Evolutionary conservation across 1,140 invertebrate genomes (phyloP).

Genomic region (Ganaspis sp.): DNA sequence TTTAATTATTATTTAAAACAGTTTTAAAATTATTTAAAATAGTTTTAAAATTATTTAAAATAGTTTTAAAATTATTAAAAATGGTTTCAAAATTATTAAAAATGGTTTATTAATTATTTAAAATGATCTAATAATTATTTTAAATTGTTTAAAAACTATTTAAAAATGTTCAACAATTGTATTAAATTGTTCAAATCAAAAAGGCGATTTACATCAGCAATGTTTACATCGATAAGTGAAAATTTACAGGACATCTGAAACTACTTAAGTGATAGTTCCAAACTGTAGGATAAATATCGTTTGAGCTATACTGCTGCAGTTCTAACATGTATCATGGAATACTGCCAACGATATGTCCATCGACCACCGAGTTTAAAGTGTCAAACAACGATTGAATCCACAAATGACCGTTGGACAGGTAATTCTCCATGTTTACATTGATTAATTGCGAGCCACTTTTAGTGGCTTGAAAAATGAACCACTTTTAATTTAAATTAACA

Average conservation of each 20-base stretch:
- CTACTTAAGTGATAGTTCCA: conserved; percentile 3
- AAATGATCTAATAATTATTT: too few species aligned
- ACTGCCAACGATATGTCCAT: conserved; percentile 9
- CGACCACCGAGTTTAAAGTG: conserved; percentile 8
- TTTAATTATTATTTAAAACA: too few species aligned
- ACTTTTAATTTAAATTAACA: neutral
- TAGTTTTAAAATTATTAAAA: too few species aligned
- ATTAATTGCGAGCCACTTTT: neutral
- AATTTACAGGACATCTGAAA: neutral
- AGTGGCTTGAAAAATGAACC: neutral
- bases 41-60: too few species aligned
- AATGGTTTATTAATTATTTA: too few species aligned
- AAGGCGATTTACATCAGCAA: neutral
- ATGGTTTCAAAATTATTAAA: too few species aligned
- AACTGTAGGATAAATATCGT: neutral
- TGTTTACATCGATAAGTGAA: neutral
- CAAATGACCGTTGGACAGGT: neutral
- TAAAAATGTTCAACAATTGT: too few species aligned
- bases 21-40: too few species aligned
- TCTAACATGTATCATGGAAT: neutral
- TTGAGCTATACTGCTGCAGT: conserved; percentile 13
- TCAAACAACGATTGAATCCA: conserved; percentile 3
- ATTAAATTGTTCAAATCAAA: neutral
- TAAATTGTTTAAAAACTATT: too few species aligned
- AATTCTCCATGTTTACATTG: neutral